These are phyloP conservation scores for Pollenia amentaria DNA, from an alignment of 2,888 invertebrate species.

Conservation along the genomic window DNA sequence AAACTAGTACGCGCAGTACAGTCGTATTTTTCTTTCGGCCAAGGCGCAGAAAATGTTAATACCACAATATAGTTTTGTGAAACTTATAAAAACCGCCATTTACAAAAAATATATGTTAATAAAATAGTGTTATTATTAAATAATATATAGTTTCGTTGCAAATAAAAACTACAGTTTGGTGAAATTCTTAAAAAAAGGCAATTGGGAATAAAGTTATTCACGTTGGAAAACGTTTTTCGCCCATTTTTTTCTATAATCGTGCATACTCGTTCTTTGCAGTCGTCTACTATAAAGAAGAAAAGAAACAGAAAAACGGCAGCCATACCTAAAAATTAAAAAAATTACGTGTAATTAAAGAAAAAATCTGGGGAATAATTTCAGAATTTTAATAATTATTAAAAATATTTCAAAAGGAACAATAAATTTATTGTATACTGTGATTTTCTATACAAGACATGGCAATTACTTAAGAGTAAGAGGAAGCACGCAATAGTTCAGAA, in stretches of 20 bases:
- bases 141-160: neutral
- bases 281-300: conserved; percentile 65
- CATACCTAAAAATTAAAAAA: conserved; percentile 74
- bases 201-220: conserved; percentile 66
- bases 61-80: conserved; percentile 44
- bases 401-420: conserved; percentile 1
- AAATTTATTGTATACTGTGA: neutral
- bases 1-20: conserved; percentile 68
- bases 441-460: conserved; percentile 46
- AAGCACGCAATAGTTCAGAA: conserved; percentile 70
- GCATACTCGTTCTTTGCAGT: conserved; percentile 73
- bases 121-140: conserved; percentile 18
- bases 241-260: conserved; percentile 72
- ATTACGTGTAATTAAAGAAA: conserved; percentile 67
- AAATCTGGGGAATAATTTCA: conserved; percentile 37
- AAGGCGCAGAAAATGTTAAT: conserved; percentile 69
- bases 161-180: conserved; percentile 8
- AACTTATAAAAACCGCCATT: conserved; percentile 37
- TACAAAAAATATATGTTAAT: conserved; percentile 15
- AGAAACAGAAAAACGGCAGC: conserved; percentile 72
- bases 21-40: conserved; percentile 71
- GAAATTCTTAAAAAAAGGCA: conserved; percentile 40
- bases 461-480: conserved; percentile 72
- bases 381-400: conserved; percentile 7
- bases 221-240: conserved; percentile 75